A percentile compares a stretch with the other conserved stretches of the same genome.
Conservation (phyloP, 1,140 invertebrate species). For the Nasonia longicornis region DNA sequence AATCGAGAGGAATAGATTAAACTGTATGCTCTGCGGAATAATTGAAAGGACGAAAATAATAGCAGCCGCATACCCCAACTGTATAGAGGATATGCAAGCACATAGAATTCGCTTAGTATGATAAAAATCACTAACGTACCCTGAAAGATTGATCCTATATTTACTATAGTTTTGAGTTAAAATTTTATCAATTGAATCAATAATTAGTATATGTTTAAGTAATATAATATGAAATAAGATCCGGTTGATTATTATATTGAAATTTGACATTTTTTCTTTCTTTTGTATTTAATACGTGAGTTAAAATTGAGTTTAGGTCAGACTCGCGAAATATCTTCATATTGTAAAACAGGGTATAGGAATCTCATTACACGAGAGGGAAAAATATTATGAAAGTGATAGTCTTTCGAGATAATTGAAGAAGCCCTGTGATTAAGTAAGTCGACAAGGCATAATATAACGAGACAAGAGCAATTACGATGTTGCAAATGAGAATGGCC, state of each 20-base stretch:
- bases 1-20: not conserved
- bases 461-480: not conserved
- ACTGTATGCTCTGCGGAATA: not conserved
- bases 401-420: not conserved
- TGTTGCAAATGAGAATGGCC: not conserved
- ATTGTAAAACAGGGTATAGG: not conserved
- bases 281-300: no score
- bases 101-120: no score
- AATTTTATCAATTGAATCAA: no score
- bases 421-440: not conserved
- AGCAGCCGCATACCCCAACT: not conserved
- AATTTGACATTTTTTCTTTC: no score
- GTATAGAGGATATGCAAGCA: not conserved
- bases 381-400: not conserved
- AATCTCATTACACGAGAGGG: not conserved
- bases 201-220: no score
- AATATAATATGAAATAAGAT: no score
- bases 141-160: no score
- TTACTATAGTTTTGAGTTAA: no score
- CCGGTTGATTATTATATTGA: no score
- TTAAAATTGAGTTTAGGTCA: not conserved
- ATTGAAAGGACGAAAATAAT: conserved; percentile 16
- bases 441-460: not conserved
- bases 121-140: no score
- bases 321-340: not conserved